A percentile compares a stretch with the other conserved stretches of the same genome.
Conservation (phyloP, 2,888 invertebrate genomes). For the Phasia obesa region DNA sequence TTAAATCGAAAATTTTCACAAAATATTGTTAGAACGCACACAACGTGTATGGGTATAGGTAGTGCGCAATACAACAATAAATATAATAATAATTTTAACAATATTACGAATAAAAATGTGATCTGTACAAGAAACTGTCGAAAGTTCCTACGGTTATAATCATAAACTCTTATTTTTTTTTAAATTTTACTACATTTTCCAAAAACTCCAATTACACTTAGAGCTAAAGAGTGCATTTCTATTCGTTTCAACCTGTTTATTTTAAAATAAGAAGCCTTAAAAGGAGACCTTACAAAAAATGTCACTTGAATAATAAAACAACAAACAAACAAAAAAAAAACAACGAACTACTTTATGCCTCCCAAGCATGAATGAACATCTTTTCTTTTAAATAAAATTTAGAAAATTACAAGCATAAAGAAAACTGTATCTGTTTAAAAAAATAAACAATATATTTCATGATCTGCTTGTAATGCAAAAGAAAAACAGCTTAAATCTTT, state of each 20-base stretch:
- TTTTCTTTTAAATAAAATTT: background rate
- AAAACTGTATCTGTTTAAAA: slow-evolving; percentile 46
- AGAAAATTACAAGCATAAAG: slow-evolving; percentile 12
- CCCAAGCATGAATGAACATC: slow-evolving; percentile 3
- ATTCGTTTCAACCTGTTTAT: background rate
- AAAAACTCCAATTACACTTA: background rate
- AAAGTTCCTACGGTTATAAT: too few species aligned
- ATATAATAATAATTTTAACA: too few species aligned
- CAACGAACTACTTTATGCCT: background rate
- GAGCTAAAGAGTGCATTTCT: background rate
- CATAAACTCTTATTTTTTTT: too few species aligned
- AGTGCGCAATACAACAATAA: too few species aligned
- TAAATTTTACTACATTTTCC: too few species aligned
- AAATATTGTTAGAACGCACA: too few species aligned
- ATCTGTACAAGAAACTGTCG: too few species aligned
- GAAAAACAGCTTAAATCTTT: slow-evolving; percentile 66
- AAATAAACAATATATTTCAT: slow-evolving; percentile 52
- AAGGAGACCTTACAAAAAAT: slow-evolving; percentile 24
- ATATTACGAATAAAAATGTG: too few species aligned
- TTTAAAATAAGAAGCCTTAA: background rate
- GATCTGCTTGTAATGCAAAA: slow-evolving; percentile 56
- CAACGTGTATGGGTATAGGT: too few species aligned
- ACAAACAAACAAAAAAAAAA: background rate
- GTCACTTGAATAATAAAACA: slow-evolving; percentile 20
- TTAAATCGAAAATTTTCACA: too few species aligned